Evolutionary conservation across 2,113 vertebrate species (phyloP), one percentile per base, ranked within the genome.

Genomic region (Pygoscelis adeliae): DNA sequence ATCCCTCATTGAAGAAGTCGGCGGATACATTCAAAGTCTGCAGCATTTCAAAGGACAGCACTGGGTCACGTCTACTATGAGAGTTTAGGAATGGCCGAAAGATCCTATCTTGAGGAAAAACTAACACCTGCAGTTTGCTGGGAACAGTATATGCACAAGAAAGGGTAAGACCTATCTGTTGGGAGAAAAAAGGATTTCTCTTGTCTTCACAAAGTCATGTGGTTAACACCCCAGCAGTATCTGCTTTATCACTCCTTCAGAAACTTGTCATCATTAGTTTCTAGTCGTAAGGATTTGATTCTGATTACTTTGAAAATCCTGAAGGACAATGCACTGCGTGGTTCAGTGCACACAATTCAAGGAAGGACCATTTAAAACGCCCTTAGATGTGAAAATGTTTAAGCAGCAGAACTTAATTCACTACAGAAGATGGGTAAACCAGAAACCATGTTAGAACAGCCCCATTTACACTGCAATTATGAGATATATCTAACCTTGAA

Each of bases 331-430:
- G 42, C 55, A 56, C 44, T 53, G 11, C 0, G 2, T 65, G 93
- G 44, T 87, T 92, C 95, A 95, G 36, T 69, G 89, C 49, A 87
- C 83, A 61, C 44, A 82, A 21, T 85, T 89, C 80, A 91, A 69
- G 63, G 44, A 90, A 82, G 65, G 61, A 65, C 81, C 53, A 53
- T 42, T 79, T 72, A 79, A 91, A 49, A 72, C 15, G 58, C n/a
- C 69, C 55, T 83, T 79, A 73, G 53, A 90, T 44, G 50, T 82
- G 94, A 85, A 95, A 91, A 84, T 38, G 52, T 85, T 91, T 92
- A 55, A 96, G 53, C 85, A 89, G 80, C 47, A 81, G 67, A 89
- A 93, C 62, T 89, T 91, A 87, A 94, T 95, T 91, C 77, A 87
- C 61, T 63, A 40, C 30, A 59, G 71, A 67, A 52, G 47, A 74